A percentile compares a stretch with the other conserved stretches of the same genome.
Evolutionary conservation across 2,888 invertebrate genomes (phyloP).

Genomic region (Homarus gammarus): DNA sequence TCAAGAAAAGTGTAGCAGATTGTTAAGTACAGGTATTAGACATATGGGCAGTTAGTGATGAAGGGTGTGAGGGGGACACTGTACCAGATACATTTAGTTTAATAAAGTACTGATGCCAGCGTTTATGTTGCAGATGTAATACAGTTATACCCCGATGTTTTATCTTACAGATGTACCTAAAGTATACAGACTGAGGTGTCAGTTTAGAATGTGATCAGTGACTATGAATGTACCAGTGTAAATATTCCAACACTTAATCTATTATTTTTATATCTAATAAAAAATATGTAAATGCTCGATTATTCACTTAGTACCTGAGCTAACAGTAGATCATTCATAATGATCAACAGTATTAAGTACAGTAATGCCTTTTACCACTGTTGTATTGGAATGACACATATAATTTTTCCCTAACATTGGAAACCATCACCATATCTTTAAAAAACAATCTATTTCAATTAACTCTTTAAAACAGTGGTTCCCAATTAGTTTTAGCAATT

Average conservation of each 20-base stretch:
- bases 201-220: constrained; percentile 33
- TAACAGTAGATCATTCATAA: neutral
- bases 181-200: constrained; percentile 20
- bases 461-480: too few relatives aligned
- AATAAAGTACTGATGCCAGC: constrained; percentile 11
- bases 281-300: constrained; percentile 32
- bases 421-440: too few relatives aligned
- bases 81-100: neutral
- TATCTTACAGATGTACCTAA: constrained; percentile 40
- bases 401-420: too few relatives aligned
- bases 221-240: constrained; percentile 46
- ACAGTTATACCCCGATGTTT: constrained; percentile 18
- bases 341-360: too few relatives aligned
- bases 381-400: too few relatives aligned
- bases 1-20: neutral
- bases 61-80: constrained; percentile 1
- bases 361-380: too few relatives aligned
- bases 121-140: neutral
- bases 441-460: too few relatives aligned
- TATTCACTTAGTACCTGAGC: neutral
- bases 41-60: too few relatives aligned
- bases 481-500: too few relatives aligned
- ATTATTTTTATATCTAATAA: constrained; percentile 63
- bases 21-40: neutral
- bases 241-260: constrained; percentile 51